Percentiles rank a stretch among this genome's conserved stretches.
phyloP scores from a whole-genome alignment of 2,888 invertebrate species.

The Drosophila heteroneura region DNA sequence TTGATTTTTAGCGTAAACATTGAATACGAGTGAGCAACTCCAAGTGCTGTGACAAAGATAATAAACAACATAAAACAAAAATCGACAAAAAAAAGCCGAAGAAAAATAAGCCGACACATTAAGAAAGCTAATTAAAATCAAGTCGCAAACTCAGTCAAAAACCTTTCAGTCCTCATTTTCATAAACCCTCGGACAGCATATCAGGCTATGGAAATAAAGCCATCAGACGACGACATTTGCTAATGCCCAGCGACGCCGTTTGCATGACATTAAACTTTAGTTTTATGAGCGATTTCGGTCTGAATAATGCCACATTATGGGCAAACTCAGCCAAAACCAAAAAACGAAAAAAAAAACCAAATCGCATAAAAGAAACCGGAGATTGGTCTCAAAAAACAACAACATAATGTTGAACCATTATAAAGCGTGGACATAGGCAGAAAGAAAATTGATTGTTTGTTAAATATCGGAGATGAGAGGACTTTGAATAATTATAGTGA shows the following conservation, averaged over 20 bases:
- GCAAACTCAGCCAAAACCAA: conserved; percentile 27
- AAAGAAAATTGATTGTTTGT: conserved; percentile 8
- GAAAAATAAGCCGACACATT: conserved; percentile 52
- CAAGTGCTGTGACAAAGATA: conserved; percentile 38
- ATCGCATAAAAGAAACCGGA: conserved; percentile 37
- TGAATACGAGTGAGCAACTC: conserved; percentile 19
- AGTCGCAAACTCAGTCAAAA: conserved; percentile 35
- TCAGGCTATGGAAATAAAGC: conserved; percentile 62
- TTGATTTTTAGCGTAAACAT: conserved; percentile 37
- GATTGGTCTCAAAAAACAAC: conserved; percentile 17
- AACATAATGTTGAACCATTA: conserved; percentile 22
- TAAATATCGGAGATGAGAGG: conserved; percentile 4
- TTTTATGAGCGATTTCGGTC: conserved; percentile 72
- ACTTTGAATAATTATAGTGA: neutral
- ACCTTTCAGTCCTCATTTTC: conserved; percentile 21
- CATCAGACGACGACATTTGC: conserved; percentile 59
- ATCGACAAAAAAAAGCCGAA: conserved; percentile 7
- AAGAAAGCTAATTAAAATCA: conserved; percentile 63
- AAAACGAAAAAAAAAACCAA: neutral
- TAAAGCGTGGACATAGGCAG: conserved; percentile 17
- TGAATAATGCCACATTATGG: conserved; percentile 56
- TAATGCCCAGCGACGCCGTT: conserved; percentile 76
- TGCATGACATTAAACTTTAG: conserved; percentile 70
- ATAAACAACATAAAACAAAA: conserved; percentile 42
- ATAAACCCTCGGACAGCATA: conserved; percentile 37